Conservation (phyloP, 2,797 vertebrate genomes). For the Leptatherina wallacei region DNA sequence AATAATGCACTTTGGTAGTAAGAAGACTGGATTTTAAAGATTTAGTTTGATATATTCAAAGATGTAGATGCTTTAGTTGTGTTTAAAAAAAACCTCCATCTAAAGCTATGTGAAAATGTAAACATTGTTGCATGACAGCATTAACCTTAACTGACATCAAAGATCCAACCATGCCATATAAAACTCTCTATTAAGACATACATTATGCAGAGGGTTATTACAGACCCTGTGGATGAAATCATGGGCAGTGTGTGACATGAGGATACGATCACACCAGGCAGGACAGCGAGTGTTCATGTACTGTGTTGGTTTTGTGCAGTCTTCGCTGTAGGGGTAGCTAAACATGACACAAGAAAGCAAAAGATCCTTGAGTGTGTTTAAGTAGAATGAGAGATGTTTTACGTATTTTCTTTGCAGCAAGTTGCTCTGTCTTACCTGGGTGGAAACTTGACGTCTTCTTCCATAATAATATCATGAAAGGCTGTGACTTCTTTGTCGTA, state of each 20-base stretch:
- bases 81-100: too few species aligned
- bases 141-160: too few species aligned
- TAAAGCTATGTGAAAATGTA: too few species aligned
- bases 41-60: too few species aligned
- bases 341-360: neutral
- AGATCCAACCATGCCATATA: too few species aligned
- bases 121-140: too few species aligned
- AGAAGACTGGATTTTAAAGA: too few species aligned
- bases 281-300: conserved; percentile 90
- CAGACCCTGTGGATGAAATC: conserved; percentile 78
- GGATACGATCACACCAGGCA: conserved; percentile 88
- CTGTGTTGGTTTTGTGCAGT: conserved; percentile 83
- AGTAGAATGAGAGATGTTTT: neutral
- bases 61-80: too few species aligned
- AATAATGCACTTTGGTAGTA: neutral
- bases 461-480: conserved; percentile 80
- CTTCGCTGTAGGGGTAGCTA: conserved; percentile 90
- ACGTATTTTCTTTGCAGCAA: neutral
- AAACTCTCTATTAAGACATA: neutral
- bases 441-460: conserved; percentile 85
- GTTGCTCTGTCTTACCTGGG: conserved; percentile 78
- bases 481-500: conserved; percentile 84
- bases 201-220: neutral
- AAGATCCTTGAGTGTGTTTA: neutral
- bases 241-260: conserved; percentile 82